phyloP scores from a whole-genome alignment of 2,888 invertebrate genomes.

The Caenorhabditis macrosperma region DNA sequence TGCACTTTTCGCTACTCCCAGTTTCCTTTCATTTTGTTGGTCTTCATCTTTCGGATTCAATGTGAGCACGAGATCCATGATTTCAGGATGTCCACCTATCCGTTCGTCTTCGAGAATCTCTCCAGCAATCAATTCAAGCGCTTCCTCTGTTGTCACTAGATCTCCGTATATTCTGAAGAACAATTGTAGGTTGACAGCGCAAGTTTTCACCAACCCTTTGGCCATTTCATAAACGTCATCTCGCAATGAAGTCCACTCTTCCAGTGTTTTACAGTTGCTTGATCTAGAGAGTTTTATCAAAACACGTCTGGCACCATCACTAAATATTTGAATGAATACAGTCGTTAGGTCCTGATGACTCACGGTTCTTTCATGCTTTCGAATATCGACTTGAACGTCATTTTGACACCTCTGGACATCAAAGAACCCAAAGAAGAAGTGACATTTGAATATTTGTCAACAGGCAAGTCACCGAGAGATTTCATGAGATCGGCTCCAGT shows the following conservation, averaged over 20 bases:
- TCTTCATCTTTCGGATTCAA: constrained; percentile 25
- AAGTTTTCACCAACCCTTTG: constrained; percentile 34
- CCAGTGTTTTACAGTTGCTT: constrained; percentile 47
- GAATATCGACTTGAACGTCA: constrained; percentile 61
- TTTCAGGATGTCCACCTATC: constrained; percentile 42
- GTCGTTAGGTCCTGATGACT: not conserved
- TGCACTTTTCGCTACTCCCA: constrained; percentile 41
- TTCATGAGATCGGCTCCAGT: constrained; percentile 61
- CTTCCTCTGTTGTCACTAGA: constrained; percentile 63
- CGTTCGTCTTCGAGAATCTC: constrained; percentile 58
- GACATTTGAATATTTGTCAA: constrained; percentile 53
- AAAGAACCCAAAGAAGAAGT: constrained; percentile 54
- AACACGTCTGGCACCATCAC: constrained; percentile 56
- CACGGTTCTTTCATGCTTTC: constrained; percentile 63
- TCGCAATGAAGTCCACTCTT: constrained; percentile 56
- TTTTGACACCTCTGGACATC: constrained; percentile 60
- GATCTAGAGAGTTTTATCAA: constrained; percentile 56
- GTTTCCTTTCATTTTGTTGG: constrained; percentile 5
- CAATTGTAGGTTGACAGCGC: constrained; percentile 1
- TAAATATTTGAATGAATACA: constrained; percentile 12
- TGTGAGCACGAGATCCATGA: constrained; percentile 57
- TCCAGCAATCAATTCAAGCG: constrained; percentile 63
- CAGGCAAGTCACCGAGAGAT: constrained; percentile 42
- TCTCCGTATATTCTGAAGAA: constrained; percentile 60
- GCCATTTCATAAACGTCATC: constrained; percentile 63